Base-by-base conservation (phyloP, 2,113 vertebrate species). In the Emydocephalus ijimae region DNA sequence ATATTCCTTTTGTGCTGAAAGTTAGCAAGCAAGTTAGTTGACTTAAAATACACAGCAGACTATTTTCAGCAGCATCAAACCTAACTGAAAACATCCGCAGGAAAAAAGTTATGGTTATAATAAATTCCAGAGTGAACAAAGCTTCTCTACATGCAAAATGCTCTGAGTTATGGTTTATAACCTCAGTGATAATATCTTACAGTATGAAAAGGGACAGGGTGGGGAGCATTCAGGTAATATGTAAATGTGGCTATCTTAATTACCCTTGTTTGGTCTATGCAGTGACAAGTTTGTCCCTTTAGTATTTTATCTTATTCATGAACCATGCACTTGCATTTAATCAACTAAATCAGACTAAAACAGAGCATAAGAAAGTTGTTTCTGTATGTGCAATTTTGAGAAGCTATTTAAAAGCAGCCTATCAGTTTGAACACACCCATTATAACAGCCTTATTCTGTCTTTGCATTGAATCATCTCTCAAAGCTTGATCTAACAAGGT, bases 241-340 rank as follows among this genome's bases (percentile, higher is more conserved):
- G 52, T 55, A 18, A 89, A 87, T 87, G 55, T 61, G 56, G 89
- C 89, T 94, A 43, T 59, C 3, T 94, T 0, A 0, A 91, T 94
- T 64, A 21, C n/a, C 43, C 52, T 95, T 87, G 96, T 96, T 94
- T 92, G 39, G 96, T 95, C 95, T 94, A 39, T 52, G 43, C 45
- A 86, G 18, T 86, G 45, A 86, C 86, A 56, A 85, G 50, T 74
- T 20, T 81, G 6, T 34, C n/a, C n/a, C 6, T 81, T 39, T 39
- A 81, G 74, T 81, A 43, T 81, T 43, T 81, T 43, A 88, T 95
- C 12, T 50, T 89, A 95, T 92, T 95, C 23, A n/a, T 61, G 88
- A 94, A 91, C 93, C 87, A 92, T 54, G 94, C 86, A 90, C 54
- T 93, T 94, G 50, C 0, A 61, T 4, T 90, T 3, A 50, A 94